These are phyloP conservation scores for Cyclophora punctaria DNA, from an alignment of 2,888 invertebrate species.

Conservation along the genomic window DNA sequence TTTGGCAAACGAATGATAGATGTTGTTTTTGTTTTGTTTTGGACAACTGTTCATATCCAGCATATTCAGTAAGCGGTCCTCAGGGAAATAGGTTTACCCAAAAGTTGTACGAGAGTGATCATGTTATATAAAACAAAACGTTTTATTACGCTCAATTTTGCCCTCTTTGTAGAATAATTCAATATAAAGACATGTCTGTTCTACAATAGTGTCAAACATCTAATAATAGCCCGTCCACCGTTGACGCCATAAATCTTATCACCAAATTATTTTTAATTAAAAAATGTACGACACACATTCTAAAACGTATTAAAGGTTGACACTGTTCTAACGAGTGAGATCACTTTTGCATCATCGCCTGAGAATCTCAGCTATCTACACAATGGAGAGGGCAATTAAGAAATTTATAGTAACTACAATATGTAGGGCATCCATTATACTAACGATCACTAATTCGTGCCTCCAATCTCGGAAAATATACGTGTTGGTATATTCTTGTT, in stretches of 20 bases:
- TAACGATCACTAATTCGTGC: conserved; percentile 59
- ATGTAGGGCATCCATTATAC: conserved; percentile 59
- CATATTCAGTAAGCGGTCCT: no score
- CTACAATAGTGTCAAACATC: no score
- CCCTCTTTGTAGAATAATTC: not conserved
- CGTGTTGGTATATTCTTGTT: not conserved
- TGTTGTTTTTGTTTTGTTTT: no score
- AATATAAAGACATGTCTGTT: not conserved
- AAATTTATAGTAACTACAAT: conserved; percentile 63
- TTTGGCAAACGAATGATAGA: not conserved
- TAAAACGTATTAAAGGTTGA: conserved; percentile 24
- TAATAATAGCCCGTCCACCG: no score
- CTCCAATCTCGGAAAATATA: conserved; percentile 19
- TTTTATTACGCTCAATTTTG: not conserved
- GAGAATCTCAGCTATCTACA: conserved; percentile 51
- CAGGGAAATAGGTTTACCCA: no score
- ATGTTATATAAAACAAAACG: no score
- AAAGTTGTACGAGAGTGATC: no score
- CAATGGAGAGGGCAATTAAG: conserved; percentile 56
- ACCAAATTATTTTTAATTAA: not conserved
- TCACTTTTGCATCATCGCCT: conserved; percentile 62
- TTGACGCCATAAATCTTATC: no score
- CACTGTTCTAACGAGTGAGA: conserved; percentile 47
- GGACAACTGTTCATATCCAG: no score
- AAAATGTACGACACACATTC: conserved; percentile 1